phyloP scores from a whole-genome alignment of 1,140 invertebrate species.

The Ostrea denselamellosa region DNA sequence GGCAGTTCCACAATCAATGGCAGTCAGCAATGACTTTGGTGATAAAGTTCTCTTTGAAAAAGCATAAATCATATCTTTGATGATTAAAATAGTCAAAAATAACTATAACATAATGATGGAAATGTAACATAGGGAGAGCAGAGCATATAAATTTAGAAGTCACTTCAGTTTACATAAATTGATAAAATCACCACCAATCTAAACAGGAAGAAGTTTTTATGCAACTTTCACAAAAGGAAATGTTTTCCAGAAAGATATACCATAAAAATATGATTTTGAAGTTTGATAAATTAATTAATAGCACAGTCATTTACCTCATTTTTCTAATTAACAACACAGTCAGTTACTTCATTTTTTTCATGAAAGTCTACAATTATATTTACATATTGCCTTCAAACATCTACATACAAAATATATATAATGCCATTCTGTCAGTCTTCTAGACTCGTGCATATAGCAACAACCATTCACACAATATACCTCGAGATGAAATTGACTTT shows the following conservation, averaged over 20 bases:
- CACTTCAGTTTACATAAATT: neutral
- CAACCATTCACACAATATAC: neutral
- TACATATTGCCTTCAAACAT: neutral
- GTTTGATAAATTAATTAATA: neutral
- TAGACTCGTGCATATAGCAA: neutral
- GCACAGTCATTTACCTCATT: neutral
- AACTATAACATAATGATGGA: neutral
- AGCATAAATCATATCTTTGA: neutral
- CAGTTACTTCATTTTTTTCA: neutral
- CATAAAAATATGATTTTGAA: neutral
- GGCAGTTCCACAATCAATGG: neutral
- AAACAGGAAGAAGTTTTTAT: neutral
- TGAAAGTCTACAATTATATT: neutral
- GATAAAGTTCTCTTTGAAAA: neutral
- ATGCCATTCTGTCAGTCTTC: neutral
- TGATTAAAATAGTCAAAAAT: neutral
- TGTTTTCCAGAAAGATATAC: neutral
- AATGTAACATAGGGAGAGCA: neutral
- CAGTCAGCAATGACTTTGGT: constrained; percentile 16
- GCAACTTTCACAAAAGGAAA: neutral
- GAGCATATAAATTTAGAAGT: neutral
- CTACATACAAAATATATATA: constrained; percentile 5
- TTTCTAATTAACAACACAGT: neutral
- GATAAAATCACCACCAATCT: neutral
- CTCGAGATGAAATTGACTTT: neutral